A percentile compares a stretch with the other conserved stretches of the same genome.
Conservation (phyloP, 2,888 invertebrate species). For the Athalia circularis region DNA sequence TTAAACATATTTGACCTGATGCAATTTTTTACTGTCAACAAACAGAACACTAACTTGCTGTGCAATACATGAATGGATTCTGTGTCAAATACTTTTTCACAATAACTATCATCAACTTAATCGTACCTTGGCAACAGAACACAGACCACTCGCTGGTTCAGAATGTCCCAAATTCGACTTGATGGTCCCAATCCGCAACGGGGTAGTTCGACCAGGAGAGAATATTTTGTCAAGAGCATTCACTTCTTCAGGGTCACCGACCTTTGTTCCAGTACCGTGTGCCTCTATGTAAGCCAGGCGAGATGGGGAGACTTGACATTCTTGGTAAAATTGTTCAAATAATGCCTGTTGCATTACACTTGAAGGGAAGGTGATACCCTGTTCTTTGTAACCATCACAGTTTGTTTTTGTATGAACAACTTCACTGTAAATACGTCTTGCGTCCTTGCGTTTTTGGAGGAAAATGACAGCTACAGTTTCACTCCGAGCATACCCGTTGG, state of each 20-base stretch:
- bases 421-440: conserved; percentile 75
- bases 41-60: not conserved
- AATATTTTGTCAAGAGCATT: conserved; percentile 88
- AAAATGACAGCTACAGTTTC: conserved; percentile 85
- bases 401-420: conserved; percentile 78
- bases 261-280: conserved; percentile 86
- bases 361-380: conserved; percentile 71
- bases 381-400: conserved; percentile 76
- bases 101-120: not conserved
- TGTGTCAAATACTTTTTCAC: not conserved
- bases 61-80: not conserved
- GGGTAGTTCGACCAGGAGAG: conserved; percentile 83
- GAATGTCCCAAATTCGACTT: conserved; percentile 97
- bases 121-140: conserved; percentile 86
- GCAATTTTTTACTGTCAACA: not conserved
- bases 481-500: conserved; percentile 89
- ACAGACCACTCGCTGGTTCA: conserved; percentile 90
- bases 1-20: not conserved
- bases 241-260: conserved; percentile 95
- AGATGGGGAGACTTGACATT: conserved; percentile 77
- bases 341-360: conserved; percentile 67
- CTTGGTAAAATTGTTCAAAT: conserved; percentile 78
- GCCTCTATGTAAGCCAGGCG: conserved; percentile 81
- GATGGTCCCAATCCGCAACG: conserved; percentile 90
- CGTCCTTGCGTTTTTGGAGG: conserved; percentile 80